Percentiles rank a stretch among this genome's conserved stretches.
Conservation (phyloP, 2,797 vertebrate genomes). For the Todus mexicanus region DNA sequence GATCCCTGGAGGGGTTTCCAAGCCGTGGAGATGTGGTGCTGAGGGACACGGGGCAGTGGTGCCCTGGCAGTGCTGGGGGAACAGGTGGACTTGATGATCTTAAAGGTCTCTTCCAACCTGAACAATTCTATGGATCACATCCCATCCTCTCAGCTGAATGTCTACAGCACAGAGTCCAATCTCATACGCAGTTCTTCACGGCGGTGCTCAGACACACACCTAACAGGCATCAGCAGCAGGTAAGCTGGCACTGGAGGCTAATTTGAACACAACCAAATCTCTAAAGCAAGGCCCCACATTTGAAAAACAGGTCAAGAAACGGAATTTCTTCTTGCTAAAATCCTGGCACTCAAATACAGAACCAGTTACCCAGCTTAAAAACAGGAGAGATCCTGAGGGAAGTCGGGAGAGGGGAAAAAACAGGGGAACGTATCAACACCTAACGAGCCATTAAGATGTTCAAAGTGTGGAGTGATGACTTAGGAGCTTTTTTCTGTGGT, state of each 20-base stretch:
- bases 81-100: too few relatives aligned
- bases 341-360: not conserved
- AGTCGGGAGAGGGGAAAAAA: not conserved
- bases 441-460: not conserved
- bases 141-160: not conserved
- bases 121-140: too few relatives aligned
- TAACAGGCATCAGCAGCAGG: not conserved
- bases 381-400: not conserved
- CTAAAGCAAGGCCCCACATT: not conserved
- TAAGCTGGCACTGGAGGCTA: not conserved
- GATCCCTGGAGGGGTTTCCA: too few relatives aligned
- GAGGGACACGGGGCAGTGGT: not conserved
- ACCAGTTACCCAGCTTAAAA: not conserved
- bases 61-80: too few relatives aligned
- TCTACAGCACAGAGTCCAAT: accelerated
- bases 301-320: not conserved
- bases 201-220: not conserved
- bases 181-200: not conserved
- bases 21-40: too few relatives aligned
- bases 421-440: not conserved
- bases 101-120: too few relatives aligned
- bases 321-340: not conserved
- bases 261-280: not conserved
- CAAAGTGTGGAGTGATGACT: not conserved
- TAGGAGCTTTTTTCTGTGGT: conserved; percentile 58